phyloP scores from a whole-genome alignment of 2,113 vertebrate genomes.

The Nothobranchius kuhntae region DNA sequence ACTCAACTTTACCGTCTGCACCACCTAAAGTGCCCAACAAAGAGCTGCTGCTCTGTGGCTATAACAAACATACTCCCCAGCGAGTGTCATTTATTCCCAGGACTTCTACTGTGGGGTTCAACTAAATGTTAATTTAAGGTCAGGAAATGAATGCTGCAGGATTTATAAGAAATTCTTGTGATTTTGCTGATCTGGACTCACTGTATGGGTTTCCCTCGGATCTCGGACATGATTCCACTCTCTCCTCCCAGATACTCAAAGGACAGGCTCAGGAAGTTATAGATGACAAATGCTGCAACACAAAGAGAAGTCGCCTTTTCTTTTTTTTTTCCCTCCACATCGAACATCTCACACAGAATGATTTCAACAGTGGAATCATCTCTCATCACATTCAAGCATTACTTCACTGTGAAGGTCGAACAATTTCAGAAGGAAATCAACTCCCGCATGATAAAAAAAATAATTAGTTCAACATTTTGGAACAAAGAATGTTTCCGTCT shows the following conservation, averaged over 20 bases:
- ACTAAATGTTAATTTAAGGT: conserved; percentile 14
- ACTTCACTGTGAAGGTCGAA: conserved; percentile 50
- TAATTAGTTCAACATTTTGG: conserved; percentile 64
- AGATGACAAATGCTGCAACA: conserved; percentile 93
- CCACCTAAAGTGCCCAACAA: conserved; percentile 8
- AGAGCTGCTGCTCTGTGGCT: conserved; percentile 16
- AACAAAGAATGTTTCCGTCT: conserved; percentile 64
- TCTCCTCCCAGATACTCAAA: conserved; percentile 97
- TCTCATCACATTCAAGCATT: conserved; percentile 25
- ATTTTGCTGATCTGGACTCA: conserved; percentile 68
- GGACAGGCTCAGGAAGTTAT: conserved; percentile 96
- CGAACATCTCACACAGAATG: background rate
- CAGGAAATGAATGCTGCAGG: too few species aligned
- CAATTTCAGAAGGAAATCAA: conserved; percentile 20
- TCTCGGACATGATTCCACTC: conserved; percentile 96
- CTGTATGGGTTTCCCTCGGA: conserved; percentile 90
- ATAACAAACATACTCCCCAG: background rate
- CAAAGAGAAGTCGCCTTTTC: conserved; percentile 27
- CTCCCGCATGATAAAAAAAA: conserved; percentile 48
- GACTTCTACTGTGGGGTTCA: conserved; percentile 10
- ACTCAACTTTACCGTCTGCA: conserved; percentile 15
- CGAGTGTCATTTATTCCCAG: conserved; percentile 22
- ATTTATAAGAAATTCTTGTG: too few species aligned
- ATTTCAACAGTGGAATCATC: conserved; percentile 13
- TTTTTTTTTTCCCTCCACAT: background rate